Percentiles rank a stretch among this genome's conserved stretches.
These are phyloP conservation scores for Drosophila sordidula DNA, from an alignment of 2,888 invertebrate genomes.

Conservation along the genomic window DNA sequence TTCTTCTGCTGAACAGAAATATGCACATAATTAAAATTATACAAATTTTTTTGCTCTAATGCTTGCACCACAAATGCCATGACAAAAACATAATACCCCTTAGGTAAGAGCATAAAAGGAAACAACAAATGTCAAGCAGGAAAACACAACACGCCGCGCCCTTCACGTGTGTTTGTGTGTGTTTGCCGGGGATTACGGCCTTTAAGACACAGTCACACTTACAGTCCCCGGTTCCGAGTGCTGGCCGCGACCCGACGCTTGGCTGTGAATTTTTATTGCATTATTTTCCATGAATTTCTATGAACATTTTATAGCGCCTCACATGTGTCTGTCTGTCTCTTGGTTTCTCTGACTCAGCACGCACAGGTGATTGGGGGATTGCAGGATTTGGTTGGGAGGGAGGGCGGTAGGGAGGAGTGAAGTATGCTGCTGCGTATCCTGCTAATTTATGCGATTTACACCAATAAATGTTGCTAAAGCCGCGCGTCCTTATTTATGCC, in stretches of 20 bases:
- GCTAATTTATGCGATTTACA: constrained; percentile 64
- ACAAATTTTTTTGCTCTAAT: too few relatives aligned
- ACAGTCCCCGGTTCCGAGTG: constrained; percentile 1
- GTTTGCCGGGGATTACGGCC: constrained; percentile 48
- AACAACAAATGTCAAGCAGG: constrained; percentile 45
- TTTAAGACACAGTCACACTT: constrained; percentile 44
- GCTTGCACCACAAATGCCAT: background rate
- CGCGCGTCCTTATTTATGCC: constrained; percentile 17
- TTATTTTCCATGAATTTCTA: constrained; percentile 83
- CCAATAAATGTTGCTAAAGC: constrained; percentile 29
- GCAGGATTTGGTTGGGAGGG: constrained; percentile 18
- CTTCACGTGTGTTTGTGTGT: constrained; percentile 24
- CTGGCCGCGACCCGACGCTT: constrained; percentile 33
- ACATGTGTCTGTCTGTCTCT: constrained; percentile 30
- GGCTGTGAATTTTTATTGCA: constrained; percentile 84
- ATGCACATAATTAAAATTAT: too few relatives aligned
- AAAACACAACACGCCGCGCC: constrained; percentile 21
- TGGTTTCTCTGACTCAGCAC: constrained; percentile 27
- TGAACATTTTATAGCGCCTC: constrained; percentile 69
- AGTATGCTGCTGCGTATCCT: constrained; percentile 3
- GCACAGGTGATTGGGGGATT: constrained; percentile 45
- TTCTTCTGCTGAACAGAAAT: too few relatives aligned
- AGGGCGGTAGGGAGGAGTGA: background rate
- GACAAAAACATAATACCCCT: background rate
- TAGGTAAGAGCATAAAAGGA: constrained; percentile 26